These are phyloP conservation scores for Tiliacea aurago DNA, from an alignment of 2,888 invertebrate species.

Conservation along the genomic window DNA sequence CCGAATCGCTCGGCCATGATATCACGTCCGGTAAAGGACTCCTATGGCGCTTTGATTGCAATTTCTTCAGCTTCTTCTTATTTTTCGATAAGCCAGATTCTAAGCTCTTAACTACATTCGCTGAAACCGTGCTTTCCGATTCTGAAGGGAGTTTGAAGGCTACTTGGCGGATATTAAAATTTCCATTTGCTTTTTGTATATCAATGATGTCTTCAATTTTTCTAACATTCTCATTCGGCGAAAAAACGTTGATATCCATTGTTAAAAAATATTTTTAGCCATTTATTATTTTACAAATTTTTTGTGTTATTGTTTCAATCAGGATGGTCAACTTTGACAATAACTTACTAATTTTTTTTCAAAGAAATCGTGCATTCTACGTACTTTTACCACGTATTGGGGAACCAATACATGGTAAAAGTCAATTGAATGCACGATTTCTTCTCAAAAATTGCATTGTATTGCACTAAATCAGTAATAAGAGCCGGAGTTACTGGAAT, in stretches of 20 bases:
- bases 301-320: conserved; percentile 72
- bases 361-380: conserved; percentile 22
- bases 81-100: conserved; percentile 78
- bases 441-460: not conserved
- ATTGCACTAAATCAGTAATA: not conserved
- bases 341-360: conserved; percentile 43
- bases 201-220: conserved; percentile 88
- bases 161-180: conserved; percentile 79
- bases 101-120: conserved; percentile 77
- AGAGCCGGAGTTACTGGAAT: not conserved
- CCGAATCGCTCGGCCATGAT: conserved; percentile 91
- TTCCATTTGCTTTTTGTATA: conserved; percentile 85
- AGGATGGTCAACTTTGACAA: conserved; percentile 72
- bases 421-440: no score
- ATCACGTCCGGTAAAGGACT: conserved; percentile 78
- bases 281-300: conserved; percentile 74
- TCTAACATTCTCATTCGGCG: conserved; percentile 75
- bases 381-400: not conserved
- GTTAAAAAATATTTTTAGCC: conserved; percentile 63
- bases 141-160: conserved; percentile 80
- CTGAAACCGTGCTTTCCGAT: conserved; percentile 72
- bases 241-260: conserved; percentile 75
- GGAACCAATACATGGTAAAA: no score
- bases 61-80: conserved; percentile 77
- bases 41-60: conserved; percentile 72